Evolutionary conservation across 1,140 invertebrate genomes (phyloP), one percentile per base, ranked within the genome.

Genomic region (Nebria ingens): DNA sequence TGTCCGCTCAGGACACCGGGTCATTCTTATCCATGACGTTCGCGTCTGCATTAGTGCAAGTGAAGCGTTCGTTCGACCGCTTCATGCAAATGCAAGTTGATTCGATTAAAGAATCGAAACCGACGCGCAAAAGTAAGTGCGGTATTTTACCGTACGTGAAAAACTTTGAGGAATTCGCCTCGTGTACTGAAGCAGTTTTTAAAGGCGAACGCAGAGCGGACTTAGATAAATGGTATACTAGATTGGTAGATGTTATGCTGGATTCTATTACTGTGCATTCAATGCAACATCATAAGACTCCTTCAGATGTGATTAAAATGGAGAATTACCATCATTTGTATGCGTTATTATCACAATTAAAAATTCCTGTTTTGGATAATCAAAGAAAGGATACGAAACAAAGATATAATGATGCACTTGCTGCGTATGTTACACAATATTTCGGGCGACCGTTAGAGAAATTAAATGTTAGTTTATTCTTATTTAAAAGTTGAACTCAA

Each of bases 241-340:
- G 87, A 70, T 74, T 99, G 53, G 82, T 94, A 1, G 77, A 76
- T 57, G 85, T 84, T n/a, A 89, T 98, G 73, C 88, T 95, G 74
- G 85, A 90, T 61, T 86, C 84, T 54, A 92, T 97, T 57, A 75
- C 81, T 9, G 74, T 83, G 15, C 85, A 93, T 59, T 83, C 90
- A 21, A 78, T 77, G 53, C 92, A 95, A 64, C 93, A 97, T 70
- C 83, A 85, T 56, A 96, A 95, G 76, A 97, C 94, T 19, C 96
- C 95, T 13, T 81, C 84, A 51, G 89, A 97, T 77, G 93, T 98
- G 42, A 82, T 98, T 29, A 89, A 92, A 75, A 92, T 97, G 88
- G 89, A 99, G 79, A 99, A 99, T 75, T 98, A 92, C 71, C 95
- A 99, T 79, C 87, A 93, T 67, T 81, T 98, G 64, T 87, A 92